phyloP scores from a whole-genome alignment of 2,888 invertebrate genomes.

The Eubasilissa splendida region DNA sequence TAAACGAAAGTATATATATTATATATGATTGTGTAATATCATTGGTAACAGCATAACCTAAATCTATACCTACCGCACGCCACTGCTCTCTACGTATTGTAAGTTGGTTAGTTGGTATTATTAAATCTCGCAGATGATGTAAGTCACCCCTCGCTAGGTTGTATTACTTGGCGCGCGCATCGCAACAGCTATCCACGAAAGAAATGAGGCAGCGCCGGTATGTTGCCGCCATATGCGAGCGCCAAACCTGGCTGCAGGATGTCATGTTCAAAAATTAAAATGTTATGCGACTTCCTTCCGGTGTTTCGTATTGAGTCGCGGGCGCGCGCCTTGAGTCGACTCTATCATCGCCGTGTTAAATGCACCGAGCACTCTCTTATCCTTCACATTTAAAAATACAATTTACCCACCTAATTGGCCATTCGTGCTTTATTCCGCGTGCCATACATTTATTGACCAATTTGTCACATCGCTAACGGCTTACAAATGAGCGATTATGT shows the following conservation, averaged over 20 bases:
- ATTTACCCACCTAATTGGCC: neutral
- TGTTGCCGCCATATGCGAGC: neutral
- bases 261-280: conserved; percentile 52
- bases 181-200: too few relatives aligned
- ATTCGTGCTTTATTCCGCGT: neutral
- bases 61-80: too few relatives aligned
- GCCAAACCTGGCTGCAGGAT: conserved; percentile 42
- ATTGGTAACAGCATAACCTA: too few relatives aligned
- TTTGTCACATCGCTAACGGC: neutral
- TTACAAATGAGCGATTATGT: neutral
- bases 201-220: too few relatives aligned
- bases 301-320: conserved; percentile 16
- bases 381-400: neutral
- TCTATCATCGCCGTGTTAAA: conserved; percentile 19
- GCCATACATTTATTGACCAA: neutral
- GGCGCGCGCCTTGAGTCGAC: conserved; percentile 7
- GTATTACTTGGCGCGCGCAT: too few relatives aligned
- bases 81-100: too few relatives aligned
- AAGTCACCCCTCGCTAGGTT: too few relatives aligned
- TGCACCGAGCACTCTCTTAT: conserved; percentile 3
- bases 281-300: conserved; percentile 49
- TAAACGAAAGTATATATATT: too few relatives aligned
- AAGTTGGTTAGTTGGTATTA: too few relatives aligned
- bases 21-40: too few relatives aligned
- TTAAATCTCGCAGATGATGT: too few relatives aligned